A percentile compares a stretch with the other conserved stretches of the same genome.
Evolutionary conservation across 2,888 invertebrate genomes (phyloP).

Genomic region (Entomobrya multifasciata): DNA sequence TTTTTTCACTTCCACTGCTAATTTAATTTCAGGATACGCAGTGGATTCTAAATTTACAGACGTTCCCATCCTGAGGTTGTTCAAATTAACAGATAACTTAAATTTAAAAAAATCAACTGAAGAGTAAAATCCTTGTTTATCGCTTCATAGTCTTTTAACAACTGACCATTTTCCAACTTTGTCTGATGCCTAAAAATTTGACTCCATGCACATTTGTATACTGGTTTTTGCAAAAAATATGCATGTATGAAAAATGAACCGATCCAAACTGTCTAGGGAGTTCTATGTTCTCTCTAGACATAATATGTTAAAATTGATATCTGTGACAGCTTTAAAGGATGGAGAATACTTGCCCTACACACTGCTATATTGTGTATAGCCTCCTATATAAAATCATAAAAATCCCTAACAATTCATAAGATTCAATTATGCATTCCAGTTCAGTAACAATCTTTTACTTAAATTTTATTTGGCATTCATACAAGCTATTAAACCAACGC

Average conservation of each 20-base stretch:
- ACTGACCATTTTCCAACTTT: background rate
- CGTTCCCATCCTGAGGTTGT: no score
- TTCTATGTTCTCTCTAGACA: no score
- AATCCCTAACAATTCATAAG: no score
- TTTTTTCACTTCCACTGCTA: slow-evolving; percentile 43
- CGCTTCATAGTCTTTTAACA: background rate
- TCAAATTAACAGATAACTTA: no score
- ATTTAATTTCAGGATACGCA: background rate
- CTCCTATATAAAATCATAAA: no score
- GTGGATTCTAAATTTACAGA: background rate
- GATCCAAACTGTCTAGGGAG: background rate
- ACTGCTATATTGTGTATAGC: background rate
- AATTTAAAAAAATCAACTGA: no score
- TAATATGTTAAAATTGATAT: background rate
- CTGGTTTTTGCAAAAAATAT: background rate
- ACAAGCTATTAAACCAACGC: background rate
- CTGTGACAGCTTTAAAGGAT: slow-evolving; percentile 1
- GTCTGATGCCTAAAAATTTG: no score
- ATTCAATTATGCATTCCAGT: no score
- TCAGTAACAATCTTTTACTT: no score
- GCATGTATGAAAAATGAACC: background rate
- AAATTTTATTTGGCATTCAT: no score
- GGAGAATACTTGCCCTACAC: background rate
- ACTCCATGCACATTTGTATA: background rate
- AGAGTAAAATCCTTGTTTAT: no score